Conservation (phyloP, 1,140 invertebrate genomes). For the Lerema accius region DNA sequence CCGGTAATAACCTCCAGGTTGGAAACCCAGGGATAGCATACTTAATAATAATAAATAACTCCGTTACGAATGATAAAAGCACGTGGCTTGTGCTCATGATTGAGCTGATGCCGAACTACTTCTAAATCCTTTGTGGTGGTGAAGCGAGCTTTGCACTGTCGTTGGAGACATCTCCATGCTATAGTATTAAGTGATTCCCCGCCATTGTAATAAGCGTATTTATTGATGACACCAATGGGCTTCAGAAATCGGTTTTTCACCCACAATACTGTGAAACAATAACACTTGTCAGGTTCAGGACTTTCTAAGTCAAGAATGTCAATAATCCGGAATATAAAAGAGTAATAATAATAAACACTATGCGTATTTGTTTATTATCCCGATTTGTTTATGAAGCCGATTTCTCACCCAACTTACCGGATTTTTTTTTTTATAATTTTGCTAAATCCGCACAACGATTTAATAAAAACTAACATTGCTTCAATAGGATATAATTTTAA, state of each 20-base stretch:
- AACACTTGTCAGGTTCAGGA: no score
- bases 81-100: not conserved
- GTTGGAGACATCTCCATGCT: conserved; percentile 26
- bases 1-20: no score
- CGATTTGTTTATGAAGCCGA: not conserved
- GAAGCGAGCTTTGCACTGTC: conserved; percentile 30
- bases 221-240: conserved; percentile 22
- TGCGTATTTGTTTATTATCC: conserved; percentile 14
- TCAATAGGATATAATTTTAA: no score
- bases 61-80: conserved; percentile 14
- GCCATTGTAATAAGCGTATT: conserved; percentile 25
- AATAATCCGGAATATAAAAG: no score
- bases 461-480: no score
- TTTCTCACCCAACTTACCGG: not conserved
- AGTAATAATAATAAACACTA: no score
- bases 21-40: no score
- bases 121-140: conserved; percentile 16
- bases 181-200: conserved; percentile 4
- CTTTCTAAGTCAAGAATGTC: no score
- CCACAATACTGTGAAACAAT: no score
- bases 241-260: conserved; percentile 25
- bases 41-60: conserved; percentile 4
- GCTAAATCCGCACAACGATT: no score
- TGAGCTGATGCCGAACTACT: not conserved
- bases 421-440: no score